Base-by-base conservation (phyloP, 2,113 vertebrate species). In the Atlantisia rogersi region DNA sequence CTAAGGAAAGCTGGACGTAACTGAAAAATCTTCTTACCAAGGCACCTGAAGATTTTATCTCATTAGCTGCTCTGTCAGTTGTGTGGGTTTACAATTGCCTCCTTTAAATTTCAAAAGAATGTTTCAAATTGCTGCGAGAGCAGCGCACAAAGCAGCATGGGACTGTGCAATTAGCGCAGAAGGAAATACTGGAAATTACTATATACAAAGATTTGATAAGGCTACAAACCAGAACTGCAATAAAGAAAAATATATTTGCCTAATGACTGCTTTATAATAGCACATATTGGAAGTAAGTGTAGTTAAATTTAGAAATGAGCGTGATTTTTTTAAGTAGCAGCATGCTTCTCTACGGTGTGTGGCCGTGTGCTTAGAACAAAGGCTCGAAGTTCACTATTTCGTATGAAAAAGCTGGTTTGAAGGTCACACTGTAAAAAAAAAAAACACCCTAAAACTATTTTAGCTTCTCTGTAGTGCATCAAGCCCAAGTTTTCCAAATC, bases 71-170 rank as follows among this genome's bases (percentile, higher is more conserved):
- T 87, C 62, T 68, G 82, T 88, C 70, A 80, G 75, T 94, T 95
- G 46, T 68, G 44, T 40, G 82, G 75, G 63, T 80, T 93, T 86
- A 74, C 60, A 83, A 67, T 62, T 93, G 42, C 59, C 46, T 70
- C 46, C 59, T 77, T 83, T 90, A 77, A 88, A 83, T 94, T 92
- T 92, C 63, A 90, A 69, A 93, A 69, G 53, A 69, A 76, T 52
- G 31, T 40, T 90, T 83, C 59, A 86, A 73, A 73, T 74, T 90
- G 40, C 68, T 86, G 50, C 22, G 55, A 96, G 75, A 95, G 37
- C 32, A 37, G 21, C 44, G 29, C 52, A 80, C 65, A 88, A 88
- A 93, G 86, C 37, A 95, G 40, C 31, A 44, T 12, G 39, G 40
- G 3, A 0, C 44, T 50, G 14, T 28, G 37, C 59, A 96, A 94